A percentile compares a stretch with the other conserved stretches of the same genome.
phyloP scores from a whole-genome alignment of 2,888 invertebrate species.

The Callyntrura guangdongensis region DNA sequence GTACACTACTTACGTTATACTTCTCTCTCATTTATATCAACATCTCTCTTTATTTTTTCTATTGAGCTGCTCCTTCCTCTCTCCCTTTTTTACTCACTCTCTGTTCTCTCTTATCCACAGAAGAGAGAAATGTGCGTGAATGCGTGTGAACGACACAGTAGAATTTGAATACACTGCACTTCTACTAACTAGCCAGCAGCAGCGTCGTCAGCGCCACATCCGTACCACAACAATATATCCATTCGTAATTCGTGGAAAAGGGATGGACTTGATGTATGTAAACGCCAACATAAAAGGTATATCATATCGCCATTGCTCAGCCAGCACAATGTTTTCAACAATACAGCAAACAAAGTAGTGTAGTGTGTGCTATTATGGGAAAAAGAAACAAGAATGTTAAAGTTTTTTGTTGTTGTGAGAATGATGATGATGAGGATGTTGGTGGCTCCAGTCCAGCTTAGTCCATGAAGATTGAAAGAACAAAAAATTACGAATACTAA shows the following conservation, averaged over 20 bases:
- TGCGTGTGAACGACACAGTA: conserved; percentile 58
- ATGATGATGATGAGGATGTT: conserved; percentile 11
- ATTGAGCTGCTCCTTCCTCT: conserved; percentile 2
- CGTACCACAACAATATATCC: background rate
- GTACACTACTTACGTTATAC: background rate
- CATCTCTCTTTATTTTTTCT: background rate
- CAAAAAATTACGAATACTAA: background rate
- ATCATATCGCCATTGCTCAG: background rate
- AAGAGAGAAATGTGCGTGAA: conserved; percentile 56
- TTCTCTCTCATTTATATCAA: background rate
- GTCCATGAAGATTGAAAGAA: conserved; percentile 6
- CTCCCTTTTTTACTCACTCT: background rate
- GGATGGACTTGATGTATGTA: background rate
- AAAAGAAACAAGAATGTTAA: conserved; percentile 36
- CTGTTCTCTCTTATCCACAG: conserved; percentile 36
- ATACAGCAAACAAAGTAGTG: background rate
- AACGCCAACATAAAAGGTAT: background rate
- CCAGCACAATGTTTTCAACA: background rate
- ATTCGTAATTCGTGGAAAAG: background rate
- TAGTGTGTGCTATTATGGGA: conserved; percentile 44
- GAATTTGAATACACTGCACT: conserved; percentile 3
- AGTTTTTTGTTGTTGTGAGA: background rate
- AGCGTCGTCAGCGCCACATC: conserved; percentile 13
- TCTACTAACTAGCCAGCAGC: background rate
- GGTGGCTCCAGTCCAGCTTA: conserved; percentile 49